Conservation (phyloP, 2,888 invertebrate species). For the Aphodius granarius region DNA sequence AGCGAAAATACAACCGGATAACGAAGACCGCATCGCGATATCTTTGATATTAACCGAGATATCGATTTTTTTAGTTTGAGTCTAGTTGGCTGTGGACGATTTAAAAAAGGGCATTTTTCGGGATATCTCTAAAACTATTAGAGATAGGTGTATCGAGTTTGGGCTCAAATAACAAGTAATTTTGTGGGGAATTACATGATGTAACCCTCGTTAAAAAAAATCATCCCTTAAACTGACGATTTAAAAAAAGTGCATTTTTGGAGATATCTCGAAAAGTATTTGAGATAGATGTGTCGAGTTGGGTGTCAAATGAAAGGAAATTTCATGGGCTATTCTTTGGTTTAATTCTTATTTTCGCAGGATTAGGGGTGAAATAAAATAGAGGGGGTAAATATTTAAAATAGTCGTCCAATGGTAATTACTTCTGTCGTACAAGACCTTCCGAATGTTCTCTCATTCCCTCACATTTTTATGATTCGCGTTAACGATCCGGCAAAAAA, state of each 20-base stretch:
- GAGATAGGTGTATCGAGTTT: neutral
- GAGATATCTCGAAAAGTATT: neutral
- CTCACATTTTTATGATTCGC: neutral
- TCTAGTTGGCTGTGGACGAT: neutral
- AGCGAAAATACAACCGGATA: neutral
- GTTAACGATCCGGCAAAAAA: neutral
- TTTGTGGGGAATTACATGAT: neutral
- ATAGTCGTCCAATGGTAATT: neutral
- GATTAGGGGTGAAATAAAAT: too few species aligned
- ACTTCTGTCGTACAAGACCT: neutral
- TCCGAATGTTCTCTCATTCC: neutral
- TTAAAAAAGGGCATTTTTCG: neutral
- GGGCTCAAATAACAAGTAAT: neutral
- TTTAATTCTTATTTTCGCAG: neutral
- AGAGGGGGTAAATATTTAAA: too few species aligned
- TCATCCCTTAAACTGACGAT: too few species aligned
- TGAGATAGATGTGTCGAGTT: neutral
- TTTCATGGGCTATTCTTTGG: neutral
- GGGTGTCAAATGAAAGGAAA: neutral
- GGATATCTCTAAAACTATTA: neutral
- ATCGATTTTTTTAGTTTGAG: neutral
- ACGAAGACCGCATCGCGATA: neutral
- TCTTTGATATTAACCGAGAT: neutral
- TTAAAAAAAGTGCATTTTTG: neutral
- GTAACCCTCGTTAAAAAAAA: neutral